Base-by-base conservation (phyloP, 2,797 vertebrate species). In the Premnoplex brunnescens region DNA sequence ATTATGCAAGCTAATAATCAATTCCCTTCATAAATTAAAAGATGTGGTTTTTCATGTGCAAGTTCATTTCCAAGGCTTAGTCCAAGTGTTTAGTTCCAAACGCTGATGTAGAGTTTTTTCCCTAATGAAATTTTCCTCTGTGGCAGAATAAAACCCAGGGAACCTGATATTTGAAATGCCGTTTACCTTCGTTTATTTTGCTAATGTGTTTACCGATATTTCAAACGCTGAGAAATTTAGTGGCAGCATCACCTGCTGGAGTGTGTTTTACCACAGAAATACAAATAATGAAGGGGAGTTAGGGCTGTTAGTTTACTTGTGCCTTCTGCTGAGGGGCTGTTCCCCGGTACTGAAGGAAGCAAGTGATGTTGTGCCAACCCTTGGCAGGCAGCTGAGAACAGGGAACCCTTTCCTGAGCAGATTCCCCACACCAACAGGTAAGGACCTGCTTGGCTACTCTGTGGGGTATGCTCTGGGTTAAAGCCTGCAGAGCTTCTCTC, bases 191-290 rank as follows among this genome's bases (percentile, higher is more conserved):
- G 1, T 92, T 86, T 88, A 44, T 95, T 90, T 84, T 86, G 39
- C 34, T 86, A 9, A 46, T 77, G 44, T 64, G 64, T 93, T 91
- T 92, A 51, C 43, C 75, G 68, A 24, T 86, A 52, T 60, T 73
- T 94, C 58, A 96, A 72, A 68, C 1, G 11, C 81, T 93, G 88
- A 89, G 89, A 88, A 94, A 68, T 77, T 44, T 34, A 59, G 44
- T 28, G 32, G 55, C 76, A 76, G 46, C 66, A 80, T 94, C 80
- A 91, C 67, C 88, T 95, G 74, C 76, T 93, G 62, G 56, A 84
- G 68, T 58, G 37, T 84, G 60, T 89, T 90, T 85, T 74, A 51
- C 49, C 22, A 48, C 85, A 72, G 44, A 32, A 83, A 85, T 93
- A 69, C 67, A 92, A 89, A 67, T 63, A 79, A 56, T 18, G 34